Conservation (phyloP, 2,888 invertebrate genomes). For the Aquatica leii region DNA sequence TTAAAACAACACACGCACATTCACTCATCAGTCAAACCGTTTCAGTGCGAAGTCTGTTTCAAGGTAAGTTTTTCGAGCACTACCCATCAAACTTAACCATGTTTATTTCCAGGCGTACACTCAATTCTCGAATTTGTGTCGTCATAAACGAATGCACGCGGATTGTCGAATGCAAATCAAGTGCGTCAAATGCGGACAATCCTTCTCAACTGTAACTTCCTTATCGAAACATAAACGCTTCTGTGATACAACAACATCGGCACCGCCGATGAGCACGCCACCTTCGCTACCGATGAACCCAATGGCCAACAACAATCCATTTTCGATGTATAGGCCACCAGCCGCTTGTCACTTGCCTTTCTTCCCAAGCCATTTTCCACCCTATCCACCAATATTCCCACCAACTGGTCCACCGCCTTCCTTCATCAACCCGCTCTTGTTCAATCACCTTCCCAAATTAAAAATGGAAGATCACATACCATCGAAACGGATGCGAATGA, state of each 20-base stretch:
- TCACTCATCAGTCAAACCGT: conserved; percentile 97
- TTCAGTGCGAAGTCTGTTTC: conserved; percentile 95
- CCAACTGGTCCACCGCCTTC: conserved; percentile 63
- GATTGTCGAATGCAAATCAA: conserved; percentile 94
- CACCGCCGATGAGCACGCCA: conserved; percentile 53
- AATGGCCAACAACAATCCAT: conserved; percentile 63
- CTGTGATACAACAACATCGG: conserved; percentile 82
- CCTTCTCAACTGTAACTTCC: conserved; percentile 90
- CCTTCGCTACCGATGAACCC: conserved; percentile 52
- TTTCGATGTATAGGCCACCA: conserved; percentile 76
- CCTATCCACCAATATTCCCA: conserved; percentile 59
- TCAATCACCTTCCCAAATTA: conserved; percentile 63
- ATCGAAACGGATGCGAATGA: conserved; percentile 39
- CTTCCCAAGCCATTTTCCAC: conserved; percentile 70
- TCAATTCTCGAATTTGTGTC: conserved; percentile 98
- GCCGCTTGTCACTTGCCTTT: conserved; percentile 65
- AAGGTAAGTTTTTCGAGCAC: conserved; percentile 67
- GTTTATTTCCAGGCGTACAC: conserved; percentile 83
- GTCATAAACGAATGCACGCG: conserved; percentile 99
- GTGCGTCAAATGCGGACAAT: conserved; percentile 93
- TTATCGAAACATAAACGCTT: conserved; percentile 95
- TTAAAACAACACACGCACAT: conserved; percentile 99
- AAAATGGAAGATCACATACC: conserved; percentile 58
- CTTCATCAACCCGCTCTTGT: conserved; percentile 70
- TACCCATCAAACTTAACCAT: too few relatives aligned